Evolutionary conservation across 1,140 invertebrate genomes (phyloP).

Genomic region (Riptortus pedestris): DNA sequence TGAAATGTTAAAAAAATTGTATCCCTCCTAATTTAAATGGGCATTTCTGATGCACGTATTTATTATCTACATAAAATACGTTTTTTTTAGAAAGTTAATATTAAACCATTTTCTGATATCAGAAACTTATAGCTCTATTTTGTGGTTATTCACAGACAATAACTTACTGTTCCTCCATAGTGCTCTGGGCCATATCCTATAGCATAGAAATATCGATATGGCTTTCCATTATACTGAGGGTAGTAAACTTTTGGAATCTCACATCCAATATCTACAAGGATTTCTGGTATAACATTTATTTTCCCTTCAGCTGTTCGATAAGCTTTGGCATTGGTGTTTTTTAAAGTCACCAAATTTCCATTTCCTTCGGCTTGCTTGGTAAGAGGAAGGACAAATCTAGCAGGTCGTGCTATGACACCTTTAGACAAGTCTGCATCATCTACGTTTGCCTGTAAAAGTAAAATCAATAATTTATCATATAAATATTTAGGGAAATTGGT

Average conservation of each 20-base stretch:
- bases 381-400: constrained; percentile 59
- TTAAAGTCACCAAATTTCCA: constrained; percentile 29
- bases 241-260: constrained; percentile 77
- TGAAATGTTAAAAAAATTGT: too few relatives aligned
- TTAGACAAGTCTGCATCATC: constrained; percentile 65
- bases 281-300: constrained; percentile 50
- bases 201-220: constrained; percentile 78
- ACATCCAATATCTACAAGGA: constrained; percentile 62
- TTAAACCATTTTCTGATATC: too few relatives aligned
- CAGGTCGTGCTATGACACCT: constrained; percentile 63
- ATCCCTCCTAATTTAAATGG: too few relatives aligned
- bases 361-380: not conserved
- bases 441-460: constrained; percentile 51
- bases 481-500: too few relatives aligned
- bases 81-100: too few relatives aligned
- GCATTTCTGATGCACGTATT: too few relatives aligned
- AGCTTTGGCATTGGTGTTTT: constrained; percentile 42
- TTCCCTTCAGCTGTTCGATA: constrained; percentile 38
- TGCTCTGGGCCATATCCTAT: constrained; percentile 76
- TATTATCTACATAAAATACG: too few relatives aligned
- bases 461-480: not conserved
- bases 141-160: too few relatives aligned
- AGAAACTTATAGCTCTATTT: too few relatives aligned
- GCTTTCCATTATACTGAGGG: constrained; percentile 50
- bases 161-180: constrained; percentile 60